Conservation (phyloP, 2,888 invertebrate genomes). For the Tricholauxania praeusta region DNA sequence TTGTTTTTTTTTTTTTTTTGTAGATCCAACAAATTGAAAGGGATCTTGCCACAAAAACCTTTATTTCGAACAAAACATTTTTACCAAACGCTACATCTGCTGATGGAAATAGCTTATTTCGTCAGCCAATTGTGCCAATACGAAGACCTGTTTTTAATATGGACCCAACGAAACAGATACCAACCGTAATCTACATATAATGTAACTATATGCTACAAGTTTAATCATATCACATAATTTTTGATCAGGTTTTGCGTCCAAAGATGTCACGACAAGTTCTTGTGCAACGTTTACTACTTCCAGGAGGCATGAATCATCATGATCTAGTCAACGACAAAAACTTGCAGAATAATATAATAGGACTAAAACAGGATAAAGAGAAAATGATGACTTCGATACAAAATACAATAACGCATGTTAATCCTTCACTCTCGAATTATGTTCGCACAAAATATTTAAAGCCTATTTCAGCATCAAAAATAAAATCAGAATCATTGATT, state of each 20-base stretch:
- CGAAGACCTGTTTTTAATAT: slow-evolving; percentile 59
- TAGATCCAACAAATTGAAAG: slow-evolving; percentile 50
- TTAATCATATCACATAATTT: not conserved
- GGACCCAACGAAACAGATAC: slow-evolving; percentile 60
- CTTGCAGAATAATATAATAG: slow-evolving; percentile 54
- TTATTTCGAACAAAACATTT: slow-evolving; percentile 57
- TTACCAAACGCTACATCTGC: slow-evolving; percentile 32
- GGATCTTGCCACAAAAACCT: slow-evolving; percentile 54
- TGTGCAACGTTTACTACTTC: slow-evolving; percentile 80
- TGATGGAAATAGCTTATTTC: slow-evolving; percentile 49
- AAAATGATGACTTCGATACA: slow-evolving; percentile 38
- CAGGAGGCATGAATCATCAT: slow-evolving; percentile 69
- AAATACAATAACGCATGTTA: slow-evolving; percentile 2
- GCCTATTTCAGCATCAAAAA: too few relatives aligned
- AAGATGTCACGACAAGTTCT: slow-evolving; percentile 72
- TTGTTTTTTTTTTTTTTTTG: slow-evolving; percentile 16
- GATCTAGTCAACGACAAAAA: slow-evolving; percentile 57
- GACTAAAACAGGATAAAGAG: slow-evolving; percentile 15
- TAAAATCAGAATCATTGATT: too few relatives aligned
- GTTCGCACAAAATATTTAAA: slow-evolving; percentile 1
- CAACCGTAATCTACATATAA: slow-evolving; percentile 52
- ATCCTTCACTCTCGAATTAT: not conserved
- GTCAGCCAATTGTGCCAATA: slow-evolving; percentile 60
- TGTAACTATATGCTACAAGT: not conserved
- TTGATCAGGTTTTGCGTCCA: slow-evolving; percentile 57